Percentiles rank a stretch among this genome's conserved stretches.
Evolutionary conservation across 2,113 vertebrate species (phyloP).

Genomic region (Osmerus mordax): DNA sequence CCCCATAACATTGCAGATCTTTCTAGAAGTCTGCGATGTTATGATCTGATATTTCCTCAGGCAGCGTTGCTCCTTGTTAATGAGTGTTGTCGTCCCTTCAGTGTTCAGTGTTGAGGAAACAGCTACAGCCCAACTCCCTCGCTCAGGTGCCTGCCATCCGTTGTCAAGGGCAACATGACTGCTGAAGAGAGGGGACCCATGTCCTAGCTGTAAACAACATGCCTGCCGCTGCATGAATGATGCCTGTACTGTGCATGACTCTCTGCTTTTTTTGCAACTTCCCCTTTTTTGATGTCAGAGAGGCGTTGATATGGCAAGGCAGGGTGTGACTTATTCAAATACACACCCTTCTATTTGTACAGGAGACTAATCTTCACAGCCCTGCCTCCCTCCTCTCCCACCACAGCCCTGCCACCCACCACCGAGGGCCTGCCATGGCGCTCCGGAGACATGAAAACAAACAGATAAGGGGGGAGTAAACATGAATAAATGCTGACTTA

Average conservation of each 20-base stretch:
- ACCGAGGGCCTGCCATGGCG: constrained; percentile 33
- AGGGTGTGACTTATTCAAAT: constrained; percentile 40
- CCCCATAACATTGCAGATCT: no score
- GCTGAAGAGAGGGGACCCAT: constrained; percentile 31
- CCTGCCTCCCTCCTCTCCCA: background rate
- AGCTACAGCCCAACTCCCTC: constrained; percentile 1
- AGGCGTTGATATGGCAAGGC: constrained; percentile 19
- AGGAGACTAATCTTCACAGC: constrained; percentile 38
- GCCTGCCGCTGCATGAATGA: background rate
- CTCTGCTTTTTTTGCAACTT: constrained; percentile 8
- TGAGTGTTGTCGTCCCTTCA: background rate
- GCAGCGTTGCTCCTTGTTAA: background rate
- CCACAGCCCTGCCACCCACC: constrained; percentile 13
- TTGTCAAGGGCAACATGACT: constrained; percentile 30
- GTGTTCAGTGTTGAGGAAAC: no score
- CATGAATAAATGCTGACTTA: constrained; percentile 62
- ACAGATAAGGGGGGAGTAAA: constrained; percentile 49
- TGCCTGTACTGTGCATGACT: no score
- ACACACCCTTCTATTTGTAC: constrained; percentile 37
- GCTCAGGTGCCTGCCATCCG: constrained; percentile 34
- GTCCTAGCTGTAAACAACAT: constrained; percentile 32
- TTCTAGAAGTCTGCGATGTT: no score
- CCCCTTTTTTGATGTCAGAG: background rate
- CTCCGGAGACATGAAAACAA: constrained; percentile 61
- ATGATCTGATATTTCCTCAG: background rate